These are phyloP conservation scores for Clytia hemisphaerica DNA, from an alignment of 30 jellyfish, hydroid and myxozoan genomes.

Conservation along the genomic window DNA sequence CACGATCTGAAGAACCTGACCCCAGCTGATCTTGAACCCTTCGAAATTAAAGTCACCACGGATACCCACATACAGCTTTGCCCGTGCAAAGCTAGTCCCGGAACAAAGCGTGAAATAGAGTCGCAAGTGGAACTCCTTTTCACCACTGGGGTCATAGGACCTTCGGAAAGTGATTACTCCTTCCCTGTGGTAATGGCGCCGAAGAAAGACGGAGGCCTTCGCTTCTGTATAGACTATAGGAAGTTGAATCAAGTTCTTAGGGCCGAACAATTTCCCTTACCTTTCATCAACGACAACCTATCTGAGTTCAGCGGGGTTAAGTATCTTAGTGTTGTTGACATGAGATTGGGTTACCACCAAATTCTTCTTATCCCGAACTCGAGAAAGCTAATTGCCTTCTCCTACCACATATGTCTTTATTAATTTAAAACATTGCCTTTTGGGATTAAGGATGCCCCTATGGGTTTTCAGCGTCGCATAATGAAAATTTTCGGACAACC, in stretches of 20 bases:
- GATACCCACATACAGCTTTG: no score
- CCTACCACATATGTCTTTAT: not conserved
- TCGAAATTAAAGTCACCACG: no score
- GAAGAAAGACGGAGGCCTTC: slow-evolving; percentile 1
- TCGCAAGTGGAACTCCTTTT: no score
- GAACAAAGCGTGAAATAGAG: no score
- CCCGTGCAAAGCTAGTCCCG: no score
- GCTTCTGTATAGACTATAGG: slow-evolving; percentile 17
- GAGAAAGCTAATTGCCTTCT: slow-evolving; percentile 6
- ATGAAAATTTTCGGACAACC: not conserved
- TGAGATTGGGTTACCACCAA: not conserved
- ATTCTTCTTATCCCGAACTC: not conserved
- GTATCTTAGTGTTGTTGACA: not conserved
- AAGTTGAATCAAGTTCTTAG: slow-evolving; percentile 1
- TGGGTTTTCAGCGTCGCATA: slow-evolving; percentile 7
- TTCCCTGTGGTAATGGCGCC: slow-evolving; percentile 16
- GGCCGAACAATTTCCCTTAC: not conserved
- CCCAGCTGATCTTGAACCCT: no score
- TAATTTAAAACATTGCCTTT: not conserved
- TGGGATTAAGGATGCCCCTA: not conserved
- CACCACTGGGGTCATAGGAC: not conserved
- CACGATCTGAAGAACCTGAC: no score
- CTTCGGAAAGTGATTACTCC: slow-evolving; percentile 8
- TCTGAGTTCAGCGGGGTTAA: not conserved
- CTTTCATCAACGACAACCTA: slow-evolving; percentile 8